These are phyloP conservation scores for Hydrolagus affinis DNA, from an alignment of 2,113 vertebrate species.

Conservation along the genomic window DNA sequence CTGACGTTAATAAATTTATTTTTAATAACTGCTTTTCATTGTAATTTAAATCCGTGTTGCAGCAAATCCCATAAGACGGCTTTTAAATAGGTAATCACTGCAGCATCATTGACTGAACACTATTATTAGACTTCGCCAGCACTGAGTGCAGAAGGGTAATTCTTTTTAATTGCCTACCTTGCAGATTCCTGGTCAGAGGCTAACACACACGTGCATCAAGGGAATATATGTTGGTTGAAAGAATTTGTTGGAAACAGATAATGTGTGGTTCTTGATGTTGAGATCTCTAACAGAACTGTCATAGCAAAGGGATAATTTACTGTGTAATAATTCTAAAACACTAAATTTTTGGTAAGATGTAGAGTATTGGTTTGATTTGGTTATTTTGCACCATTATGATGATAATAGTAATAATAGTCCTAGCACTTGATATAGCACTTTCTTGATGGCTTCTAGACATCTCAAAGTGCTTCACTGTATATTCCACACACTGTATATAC, in stretches of 20 bases:
- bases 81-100: neutral
- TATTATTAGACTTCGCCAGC: neutral
- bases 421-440: too few relatives aligned
- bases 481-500: too few relatives aligned
- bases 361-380: neutral
- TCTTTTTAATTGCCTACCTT: neutral
- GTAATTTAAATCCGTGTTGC: neutral
- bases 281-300: neutral
- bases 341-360: neutral
- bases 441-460: too few relatives aligned
- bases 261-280: neutral
- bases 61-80: neutral
- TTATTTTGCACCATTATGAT: too few relatives aligned
- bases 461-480: too few relatives aligned
- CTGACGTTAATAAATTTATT: too few relatives aligned
- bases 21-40: too few relatives aligned
- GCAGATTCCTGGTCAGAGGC: neutral
- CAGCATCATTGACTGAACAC: neutral
- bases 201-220: neutral
- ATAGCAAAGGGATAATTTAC: neutral
- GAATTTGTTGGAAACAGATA: neutral
- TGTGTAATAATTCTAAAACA: neutral
- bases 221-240: neutral
- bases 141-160: neutral
- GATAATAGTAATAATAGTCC: too few relatives aligned